A percentile compares a stretch with the other conserved stretches of the same genome.
Conservation (phyloP, 2,797 vertebrate genomes). For the Darevskia mixta region DNA sequence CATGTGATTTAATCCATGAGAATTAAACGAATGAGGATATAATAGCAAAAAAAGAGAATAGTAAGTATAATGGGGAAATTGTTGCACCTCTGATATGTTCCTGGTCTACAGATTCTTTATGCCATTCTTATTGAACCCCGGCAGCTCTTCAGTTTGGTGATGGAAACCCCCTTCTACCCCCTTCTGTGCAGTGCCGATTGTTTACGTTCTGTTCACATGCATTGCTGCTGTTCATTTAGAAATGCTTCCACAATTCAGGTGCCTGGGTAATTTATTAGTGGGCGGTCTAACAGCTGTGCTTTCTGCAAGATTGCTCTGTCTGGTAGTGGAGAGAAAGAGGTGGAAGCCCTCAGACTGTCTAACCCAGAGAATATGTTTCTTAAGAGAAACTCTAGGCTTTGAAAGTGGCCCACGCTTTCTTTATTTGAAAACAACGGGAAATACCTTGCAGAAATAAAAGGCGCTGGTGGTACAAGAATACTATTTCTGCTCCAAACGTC, state of each 20-base stretch:
- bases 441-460: neutral
- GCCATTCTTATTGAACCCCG: neutral
- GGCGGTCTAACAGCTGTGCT: neutral
- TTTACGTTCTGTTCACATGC: neutral
- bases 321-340: neutral
- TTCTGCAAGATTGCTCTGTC: too few relatives aligned
- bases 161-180: neutral
- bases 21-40: neutral
- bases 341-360: neutral
- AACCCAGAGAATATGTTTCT: neutral
- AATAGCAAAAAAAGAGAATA: neutral
- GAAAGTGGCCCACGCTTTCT: neutral
- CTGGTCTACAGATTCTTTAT: neutral
- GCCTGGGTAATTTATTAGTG: neutral
- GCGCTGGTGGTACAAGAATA: neutral
- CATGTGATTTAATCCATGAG: neutral
- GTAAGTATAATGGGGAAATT: neutral
- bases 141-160: neutral
- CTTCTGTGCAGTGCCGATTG: neutral
- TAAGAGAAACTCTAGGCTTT: neutral
- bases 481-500: neutral
- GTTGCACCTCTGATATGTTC: neutral
- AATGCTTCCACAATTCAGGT: neutral
- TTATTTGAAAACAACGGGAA: neutral
- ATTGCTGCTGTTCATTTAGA: neutral